A percentile compares a stretch with the other conserved stretches of the same genome.
phyloP scores from a whole-genome alignment of 2,113 vertebrate genomes.

The Macaca mulatta region DNA sequence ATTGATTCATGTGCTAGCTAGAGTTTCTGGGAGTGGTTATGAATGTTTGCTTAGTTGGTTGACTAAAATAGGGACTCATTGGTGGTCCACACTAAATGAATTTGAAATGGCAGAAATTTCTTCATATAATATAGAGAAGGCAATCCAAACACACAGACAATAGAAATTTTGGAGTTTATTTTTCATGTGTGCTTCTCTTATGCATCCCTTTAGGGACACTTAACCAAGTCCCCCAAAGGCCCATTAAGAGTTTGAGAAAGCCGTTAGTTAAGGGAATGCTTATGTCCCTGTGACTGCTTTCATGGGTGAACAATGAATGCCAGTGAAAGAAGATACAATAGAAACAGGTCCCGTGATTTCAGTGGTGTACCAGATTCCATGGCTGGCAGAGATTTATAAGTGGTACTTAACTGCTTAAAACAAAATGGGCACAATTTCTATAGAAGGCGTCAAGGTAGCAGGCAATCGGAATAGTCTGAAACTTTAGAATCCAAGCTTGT shows the following conservation, averaged over 20 bases:
- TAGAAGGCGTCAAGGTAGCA: background rate
- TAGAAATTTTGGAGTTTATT: background rate
- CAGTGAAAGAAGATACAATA: background rate
- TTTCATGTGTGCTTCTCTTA: background rate
- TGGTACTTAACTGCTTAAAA: background rate
- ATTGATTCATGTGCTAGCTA: background rate
- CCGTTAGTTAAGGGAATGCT: background rate
- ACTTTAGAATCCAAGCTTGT: background rate
- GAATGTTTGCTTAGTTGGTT: background rate
- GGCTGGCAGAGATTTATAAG: background rate
- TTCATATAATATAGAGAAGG: background rate
- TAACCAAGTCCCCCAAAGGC: background rate
- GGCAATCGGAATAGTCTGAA: background rate
- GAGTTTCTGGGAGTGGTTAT: background rate
- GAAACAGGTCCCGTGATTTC: background rate
- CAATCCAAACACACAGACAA: background rate
- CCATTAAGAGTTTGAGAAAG: background rate
- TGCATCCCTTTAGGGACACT: background rate
- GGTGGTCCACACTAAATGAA: background rate
- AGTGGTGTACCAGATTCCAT: background rate
- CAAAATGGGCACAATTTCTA: background rate
- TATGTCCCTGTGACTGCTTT: background rate
- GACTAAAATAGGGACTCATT: background rate
- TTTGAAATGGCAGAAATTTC: background rate
- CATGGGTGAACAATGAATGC: background rate